Base-by-base conservation (phyloP, 2,113 vertebrate genomes). In the Puffinus mauretanicus region DNA sequence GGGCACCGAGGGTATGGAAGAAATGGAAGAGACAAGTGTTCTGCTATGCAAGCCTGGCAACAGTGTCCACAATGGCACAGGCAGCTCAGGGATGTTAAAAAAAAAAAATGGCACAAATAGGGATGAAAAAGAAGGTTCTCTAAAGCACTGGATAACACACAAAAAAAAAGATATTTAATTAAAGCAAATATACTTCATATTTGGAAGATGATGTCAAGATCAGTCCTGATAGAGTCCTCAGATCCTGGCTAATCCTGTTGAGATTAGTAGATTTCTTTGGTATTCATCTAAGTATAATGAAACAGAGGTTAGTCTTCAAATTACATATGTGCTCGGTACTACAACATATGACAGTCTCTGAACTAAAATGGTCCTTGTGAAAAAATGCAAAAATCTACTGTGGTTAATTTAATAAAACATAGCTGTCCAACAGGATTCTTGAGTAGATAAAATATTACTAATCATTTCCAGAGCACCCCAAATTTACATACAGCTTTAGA, bases 401-500 rank as follows among this genome's bases (percentile, higher is more conserved):
- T 52, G 44, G 32, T 66, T 72, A 84, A 82, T 73, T 83, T 62
- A 83, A 81, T 71, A 83, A 92, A 94, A 91, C n/a, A 51, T 51
- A 95, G 65, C 32, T 82, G 52, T 44, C 67, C 47, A 79, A 55
- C 27, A 76, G 32, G 65, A 87, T n/a, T 86, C 70, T 42, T 49
- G 15, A 82, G 51, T n/a, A 87, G 52, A 76, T 25, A 90, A 81
- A 84, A 47, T 69, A 86, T 51, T 86, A 67, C 13, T 64, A 42
- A 55, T 36, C 24, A 61, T 54, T 92, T 88, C 44, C 38, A 87
- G 32, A 89, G 16, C 30, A 82, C 46, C 49, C 34, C 2, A 1
- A 85, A 82, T 92, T 79, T 91, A 93, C 52, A 81, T 38, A 79
- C 14, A 69, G 81, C n/a, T 91, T 94, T 72, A 76, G 49, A 84